Conservation (phyloP, 2,888 invertebrate genomes). For the Nomada fucata region DNA sequence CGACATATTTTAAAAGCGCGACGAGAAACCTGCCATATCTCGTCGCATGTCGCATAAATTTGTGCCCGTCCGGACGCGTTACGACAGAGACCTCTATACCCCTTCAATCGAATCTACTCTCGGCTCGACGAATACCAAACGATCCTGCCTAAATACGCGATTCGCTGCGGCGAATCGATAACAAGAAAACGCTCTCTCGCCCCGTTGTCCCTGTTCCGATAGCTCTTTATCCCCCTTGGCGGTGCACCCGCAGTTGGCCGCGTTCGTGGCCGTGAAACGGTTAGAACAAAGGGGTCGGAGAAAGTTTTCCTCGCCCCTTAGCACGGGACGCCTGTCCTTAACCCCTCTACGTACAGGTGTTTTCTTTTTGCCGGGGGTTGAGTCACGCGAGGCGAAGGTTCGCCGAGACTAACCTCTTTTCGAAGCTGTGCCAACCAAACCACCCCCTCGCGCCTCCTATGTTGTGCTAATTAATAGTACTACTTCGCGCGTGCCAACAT, state of each 20-base stretch:
- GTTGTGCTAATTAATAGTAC: slow-evolving; percentile 64
- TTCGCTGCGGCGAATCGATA: background rate
- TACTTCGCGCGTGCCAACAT: slow-evolving; percentile 28
- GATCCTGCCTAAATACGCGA: slow-evolving; percentile 5
- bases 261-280: slow-evolving; percentile 41
- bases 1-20: slow-evolving; percentile 60
- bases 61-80: slow-evolving; percentile 43
- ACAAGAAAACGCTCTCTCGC: background rate
- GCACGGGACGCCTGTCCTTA: slow-evolving; percentile 41
- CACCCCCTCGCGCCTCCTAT: background rate
- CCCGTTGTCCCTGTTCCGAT: background rate
- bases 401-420: slow-evolving; percentile 39
- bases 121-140: background rate
- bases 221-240: background rate
- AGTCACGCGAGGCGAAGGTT: slow-evolving; percentile 62
- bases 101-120: slow-evolving; percentile 32
- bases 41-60: slow-evolving; percentile 59
- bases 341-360: slow-evolving; percentile 60
- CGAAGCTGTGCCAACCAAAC: slow-evolving; percentile 10
- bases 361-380: slow-evolving; percentile 51
- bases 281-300: slow-evolving; percentile 41
- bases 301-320: slow-evolving; percentile 49
- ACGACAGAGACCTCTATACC: slow-evolving; percentile 27
- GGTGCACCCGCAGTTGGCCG: background rate
- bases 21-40: slow-evolving; percentile 27